Evolutionary conservation across 2,797 vertebrate species (phyloP), one percentile per base, ranked within the genome.

Genomic region (Acrossocheilus fasciatus): DNA sequence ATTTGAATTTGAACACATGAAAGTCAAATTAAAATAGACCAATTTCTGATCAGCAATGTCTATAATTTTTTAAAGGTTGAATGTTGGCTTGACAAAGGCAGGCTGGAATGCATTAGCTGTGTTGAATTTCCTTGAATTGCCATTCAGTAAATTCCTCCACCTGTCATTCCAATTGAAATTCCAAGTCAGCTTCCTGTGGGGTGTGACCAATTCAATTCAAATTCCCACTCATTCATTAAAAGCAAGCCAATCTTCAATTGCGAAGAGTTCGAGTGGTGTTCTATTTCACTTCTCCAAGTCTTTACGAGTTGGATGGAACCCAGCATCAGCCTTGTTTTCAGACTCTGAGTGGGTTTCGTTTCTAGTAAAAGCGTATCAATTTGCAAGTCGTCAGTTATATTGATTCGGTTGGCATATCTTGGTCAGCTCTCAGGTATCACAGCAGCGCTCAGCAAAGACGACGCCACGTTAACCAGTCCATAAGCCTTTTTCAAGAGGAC

Each of bases 401-500:
- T 54, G 83, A 85, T 87, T 76, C 54, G 36, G 70, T 88, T 88
- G 85, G 68, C 82, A 89, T 84, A 86, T 87, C 68, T 52, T 89
- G 39, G 62, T 87, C 73, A 69, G 62, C 62, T 57, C 64, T 76
- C 59, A 6, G 30, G 45, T 26, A 68, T 76, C 73, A 50, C 18
- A 47, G 59, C 18, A 20, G 66, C 5, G 39, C 78, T 57, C 39
- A 10, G 57, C 26, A 0, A 66, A 66, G 62, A 66, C 10, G 26
- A 69, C 0, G 17, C 72, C 52, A 23, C 15, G 34, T 30, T 83
- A 72, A 64, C 54, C 47, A 82, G 82, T 73, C 85, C 50, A 45
- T 18, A 39, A 75, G 81, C 87, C 54, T 86, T 89, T 86, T 84
- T 74, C 73, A 52, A 57, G 76, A 85, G 30, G 62, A 75, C 41